Evolutionary conservation across 2,797 vertebrate genomes (phyloP), one percentile per base, ranked within the genome.

Genomic region (Myotis vivesi): DNA sequence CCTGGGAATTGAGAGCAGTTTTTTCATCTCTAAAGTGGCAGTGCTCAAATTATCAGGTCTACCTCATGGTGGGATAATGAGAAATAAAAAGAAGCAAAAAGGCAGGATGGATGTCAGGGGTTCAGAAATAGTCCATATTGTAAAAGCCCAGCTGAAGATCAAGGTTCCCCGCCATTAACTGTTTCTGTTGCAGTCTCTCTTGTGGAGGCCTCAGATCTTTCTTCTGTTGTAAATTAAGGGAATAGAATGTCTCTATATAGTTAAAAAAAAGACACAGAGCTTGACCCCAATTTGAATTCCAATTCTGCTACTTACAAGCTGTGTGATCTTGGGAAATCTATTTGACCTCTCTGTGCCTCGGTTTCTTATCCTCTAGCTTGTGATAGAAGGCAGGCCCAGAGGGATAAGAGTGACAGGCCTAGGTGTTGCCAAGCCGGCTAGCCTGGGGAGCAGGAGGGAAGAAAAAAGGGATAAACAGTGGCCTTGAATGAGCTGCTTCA

Each of bases 241-340:
- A 84, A 49, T 51, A 41, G n/a, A 87, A 77, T 44, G 22, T 23
- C 87, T 92, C 17, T 28, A 6, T 77, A 22, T 25, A 66, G 71
- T 83, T 76, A 89, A 7, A 7, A 41, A 41, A 81, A 87, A 68
- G 20, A 51, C 38, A 79, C 36, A 69, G 41, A 91, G 28, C 81
- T 55, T 87, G 51, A 82, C 16, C 22, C 11, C 30, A 81, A 9
- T 77, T 73, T 72, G 41, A 95, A 89, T 91, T 80, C n/a, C 7
- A 75, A 0, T 68, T 92, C 33, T 85, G 22, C 20, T 77, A 13
- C 17, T 46, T 89, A 15, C 51, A 81, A 76, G 49, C 25, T 66
- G 2, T 95, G 66, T 92, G 68, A 92, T 62, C 57, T 89, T 85
- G 73, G 77, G 68, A 94, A 85, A 90, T 62, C 10, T 33, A 22